phyloP scores from a whole-genome alignment of 2,113 vertebrate genomes.

The Gadus chalcogrammus region DNA sequence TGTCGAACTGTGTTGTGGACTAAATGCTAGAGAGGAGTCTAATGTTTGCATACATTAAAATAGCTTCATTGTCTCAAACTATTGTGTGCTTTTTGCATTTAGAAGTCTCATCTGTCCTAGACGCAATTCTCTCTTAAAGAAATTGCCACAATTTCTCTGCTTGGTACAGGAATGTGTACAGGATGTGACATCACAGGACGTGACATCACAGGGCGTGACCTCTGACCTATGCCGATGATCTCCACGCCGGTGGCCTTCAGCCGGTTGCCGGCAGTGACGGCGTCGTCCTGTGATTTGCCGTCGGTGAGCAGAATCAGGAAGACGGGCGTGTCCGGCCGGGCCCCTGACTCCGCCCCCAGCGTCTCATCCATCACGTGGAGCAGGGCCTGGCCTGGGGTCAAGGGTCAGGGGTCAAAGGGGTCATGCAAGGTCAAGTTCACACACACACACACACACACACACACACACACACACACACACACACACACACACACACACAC shows the following conservation, averaged over 20 bases:
- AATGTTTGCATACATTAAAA: too few species aligned
- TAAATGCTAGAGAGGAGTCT: too few species aligned
- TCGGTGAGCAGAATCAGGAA: conserved; percentile 85
- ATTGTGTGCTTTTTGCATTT: too few species aligned
- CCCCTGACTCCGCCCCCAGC: conserved; percentile 73
- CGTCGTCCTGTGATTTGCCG: conserved; percentile 94
- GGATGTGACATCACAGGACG: too few species aligned
- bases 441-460: conserved; percentile 5
- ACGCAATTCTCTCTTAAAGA: too few species aligned
- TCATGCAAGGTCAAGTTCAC: background rate
- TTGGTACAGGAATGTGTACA: background rate
- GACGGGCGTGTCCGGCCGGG: conserved; percentile 69
- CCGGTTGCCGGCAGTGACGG: conserved; percentile 69
- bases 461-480: background rate
- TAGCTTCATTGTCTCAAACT: too few species aligned
- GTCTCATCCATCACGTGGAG: conserved; percentile 86
- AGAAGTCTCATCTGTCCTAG: too few species aligned
- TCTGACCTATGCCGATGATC: conserved; percentile 89
- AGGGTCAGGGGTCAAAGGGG: background rate
- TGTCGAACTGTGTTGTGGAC: too few species aligned
- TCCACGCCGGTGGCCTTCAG: conserved; percentile 82
- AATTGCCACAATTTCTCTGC: background rate
- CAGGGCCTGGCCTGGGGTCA: conserved; percentile 83
- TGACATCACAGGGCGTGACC: too few species aligned
- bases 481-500: background rate